Percentiles rank a stretch among this genome's conserved stretches.
phyloP scores from a whole-genome alignment of 2,888 invertebrate species.

The Drepana falcataria region DNA sequence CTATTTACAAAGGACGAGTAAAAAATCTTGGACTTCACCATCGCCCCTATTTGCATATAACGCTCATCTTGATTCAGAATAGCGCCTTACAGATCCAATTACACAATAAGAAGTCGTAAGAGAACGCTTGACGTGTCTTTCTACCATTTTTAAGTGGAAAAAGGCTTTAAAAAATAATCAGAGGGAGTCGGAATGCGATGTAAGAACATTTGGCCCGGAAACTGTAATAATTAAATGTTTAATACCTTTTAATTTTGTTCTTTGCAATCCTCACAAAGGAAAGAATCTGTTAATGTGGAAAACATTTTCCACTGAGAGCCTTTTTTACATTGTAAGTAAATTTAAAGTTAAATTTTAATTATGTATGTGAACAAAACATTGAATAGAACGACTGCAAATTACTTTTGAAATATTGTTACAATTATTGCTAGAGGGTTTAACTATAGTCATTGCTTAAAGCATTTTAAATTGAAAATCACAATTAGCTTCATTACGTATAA shows the following conservation, averaged over 20 bases:
- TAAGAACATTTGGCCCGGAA: conserved; percentile 55
- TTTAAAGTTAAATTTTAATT: no score
- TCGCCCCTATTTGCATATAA: conserved; percentile 43
- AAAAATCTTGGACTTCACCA: conserved; percentile 21
- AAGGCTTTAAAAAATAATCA: conserved; percentile 72
- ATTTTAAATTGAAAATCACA: no score
- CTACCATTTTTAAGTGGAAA: conserved; percentile 54
- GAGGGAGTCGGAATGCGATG: conserved; percentile 53
- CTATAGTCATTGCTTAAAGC: no score
- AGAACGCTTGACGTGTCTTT: conserved; percentile 49
- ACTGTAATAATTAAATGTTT: conserved; percentile 59
- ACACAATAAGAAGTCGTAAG: conserved; percentile 52
- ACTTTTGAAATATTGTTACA: no score
- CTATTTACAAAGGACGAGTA: no score
- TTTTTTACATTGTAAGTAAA: no score
- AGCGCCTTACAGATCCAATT: conserved; percentile 58
- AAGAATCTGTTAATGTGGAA: conserved; percentile 13
- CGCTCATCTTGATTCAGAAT: conserved; percentile 43
- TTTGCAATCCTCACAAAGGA: conserved; percentile 34
- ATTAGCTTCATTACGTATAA: no score
- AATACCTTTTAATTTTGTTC: conserved; percentile 61
- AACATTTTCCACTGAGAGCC: conserved; percentile 13
- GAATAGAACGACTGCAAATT: no score
- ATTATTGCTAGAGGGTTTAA: no score
- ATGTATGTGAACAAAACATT: no score